Evolutionary conservation across 2,797 vertebrate species (phyloP).

Genomic region (Sardinella longiceps): DNA sequence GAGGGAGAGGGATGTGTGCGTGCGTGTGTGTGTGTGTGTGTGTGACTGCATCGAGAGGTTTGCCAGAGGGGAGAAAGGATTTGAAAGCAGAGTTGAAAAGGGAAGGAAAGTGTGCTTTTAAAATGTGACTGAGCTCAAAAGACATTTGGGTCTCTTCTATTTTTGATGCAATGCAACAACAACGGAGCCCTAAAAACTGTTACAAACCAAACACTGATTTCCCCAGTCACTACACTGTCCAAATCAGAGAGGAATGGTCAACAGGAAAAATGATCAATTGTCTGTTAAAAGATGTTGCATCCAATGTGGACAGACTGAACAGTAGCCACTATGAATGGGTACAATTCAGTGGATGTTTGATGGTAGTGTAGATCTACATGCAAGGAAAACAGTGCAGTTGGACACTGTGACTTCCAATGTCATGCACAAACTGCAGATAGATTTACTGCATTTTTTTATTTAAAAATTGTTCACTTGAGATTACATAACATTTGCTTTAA

Average conservation of each 20-base stretch:
- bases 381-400: conserved; percentile 77
- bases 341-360: conserved; percentile 44
- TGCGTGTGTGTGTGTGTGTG: neutral
- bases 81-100: neutral
- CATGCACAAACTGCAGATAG: conserved; percentile 76
- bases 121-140: conserved; percentile 14
- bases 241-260: conserved; percentile 15
- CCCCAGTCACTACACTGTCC: conserved; percentile 24
- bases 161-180: neutral
- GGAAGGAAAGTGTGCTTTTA: conserved; percentile 7
- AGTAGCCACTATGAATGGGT: conserved; percentile 32
- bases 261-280: conserved; percentile 31
- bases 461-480: neutral
- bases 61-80: neutral
- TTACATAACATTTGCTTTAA: conserved; percentile 35
- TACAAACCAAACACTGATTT: conserved; percentile 22
- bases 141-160: neutral
- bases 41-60: conserved; percentile 1
- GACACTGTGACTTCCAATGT: conserved; percentile 75
- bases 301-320: conserved; percentile 54
- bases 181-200: neutral
- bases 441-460: conserved; percentile 69
- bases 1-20: neutral
- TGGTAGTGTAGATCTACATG: conserved; percentile 73
- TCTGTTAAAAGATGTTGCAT: conserved; percentile 30